A percentile compares a stretch with the other conserved stretches of the same genome.
These are phyloP conservation scores for Tenthredo mesomela DNA, from an alignment of 2,888 invertebrate genomes.

Conservation along the genomic window DNA sequence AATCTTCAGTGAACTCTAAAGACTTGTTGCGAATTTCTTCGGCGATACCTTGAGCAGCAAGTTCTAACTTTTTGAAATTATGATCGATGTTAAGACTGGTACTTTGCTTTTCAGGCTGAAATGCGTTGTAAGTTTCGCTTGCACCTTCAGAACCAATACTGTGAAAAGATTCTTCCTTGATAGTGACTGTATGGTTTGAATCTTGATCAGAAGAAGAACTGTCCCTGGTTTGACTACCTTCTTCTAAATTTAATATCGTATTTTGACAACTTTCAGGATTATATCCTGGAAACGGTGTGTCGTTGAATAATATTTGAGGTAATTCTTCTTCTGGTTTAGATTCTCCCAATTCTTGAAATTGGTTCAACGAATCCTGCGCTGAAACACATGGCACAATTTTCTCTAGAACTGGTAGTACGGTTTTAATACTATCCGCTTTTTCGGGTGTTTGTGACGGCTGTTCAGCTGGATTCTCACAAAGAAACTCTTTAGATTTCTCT, in stretches of 20 bases:
- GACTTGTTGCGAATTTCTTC: constrained; percentile 68
- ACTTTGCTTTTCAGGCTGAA: constrained; percentile 68
- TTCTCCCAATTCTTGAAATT: constrained; percentile 20
- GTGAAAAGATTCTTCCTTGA: constrained; percentile 44
- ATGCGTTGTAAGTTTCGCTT: constrained; percentile 61
- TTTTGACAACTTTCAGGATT: neutral
- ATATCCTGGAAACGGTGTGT: constrained; percentile 41
- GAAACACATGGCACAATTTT: constrained; percentile 26
- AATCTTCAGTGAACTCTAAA: constrained; percentile 65
- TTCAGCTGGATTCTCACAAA: neutral
- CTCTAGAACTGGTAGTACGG: constrained; percentile 6
- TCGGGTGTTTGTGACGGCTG: constrained; percentile 42
- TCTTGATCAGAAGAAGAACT: constrained; percentile 13
- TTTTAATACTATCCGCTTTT: constrained; percentile 33
- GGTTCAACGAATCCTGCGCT: neutral
- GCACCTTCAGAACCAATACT: constrained; percentile 31
- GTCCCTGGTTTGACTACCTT: neutral
- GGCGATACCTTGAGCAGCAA: constrained; percentile 66
- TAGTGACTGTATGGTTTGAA: constrained; percentile 10
- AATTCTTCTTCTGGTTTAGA: neutral
- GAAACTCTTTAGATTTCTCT: neutral
- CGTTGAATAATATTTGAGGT: neutral
- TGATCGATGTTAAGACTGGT: constrained; percentile 59
- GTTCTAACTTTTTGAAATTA: constrained; percentile 62
- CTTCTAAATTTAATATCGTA: neutral